Conservation (phyloP, 2,888 invertebrate species). For the Leptogaster cylindrica region DNA sequence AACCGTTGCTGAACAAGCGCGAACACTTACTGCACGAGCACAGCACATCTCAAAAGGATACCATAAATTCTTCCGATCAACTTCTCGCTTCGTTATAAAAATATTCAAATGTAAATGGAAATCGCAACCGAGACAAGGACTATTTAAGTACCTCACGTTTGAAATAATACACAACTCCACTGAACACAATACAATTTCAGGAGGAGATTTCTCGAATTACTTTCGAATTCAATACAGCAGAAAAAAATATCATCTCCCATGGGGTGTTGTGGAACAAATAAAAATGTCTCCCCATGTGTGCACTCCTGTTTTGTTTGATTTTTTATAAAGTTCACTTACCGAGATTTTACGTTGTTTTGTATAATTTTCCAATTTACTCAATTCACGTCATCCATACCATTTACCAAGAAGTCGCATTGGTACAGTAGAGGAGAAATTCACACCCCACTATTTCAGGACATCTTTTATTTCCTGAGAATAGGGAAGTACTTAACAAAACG, state of each 20-base stretch:
- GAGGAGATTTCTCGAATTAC: slow-evolving; percentile 8
- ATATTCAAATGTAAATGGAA: slow-evolving; percentile 35
- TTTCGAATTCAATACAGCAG: slow-evolving; percentile 13
- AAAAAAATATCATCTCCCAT: slow-evolving; percentile 15
- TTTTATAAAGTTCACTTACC: slow-evolving; percentile 41
- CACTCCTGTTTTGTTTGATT: slow-evolving; percentile 1
- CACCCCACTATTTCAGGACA: slow-evolving; percentile 12
- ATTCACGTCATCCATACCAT: slow-evolving; percentile 25
- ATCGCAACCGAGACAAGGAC: neutral
- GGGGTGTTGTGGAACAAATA: slow-evolving; percentile 22
- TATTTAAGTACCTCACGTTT: slow-evolving; percentile 9
- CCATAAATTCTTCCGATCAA: slow-evolving; percentile 17
- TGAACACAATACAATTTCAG: neutral
- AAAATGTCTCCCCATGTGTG: slow-evolving; percentile 30
- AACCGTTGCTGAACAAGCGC: too few relatives aligned
- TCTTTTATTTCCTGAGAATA: neutral
- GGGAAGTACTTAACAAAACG: slow-evolving; percentile 40
- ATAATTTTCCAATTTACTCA: slow-evolving; percentile 41
- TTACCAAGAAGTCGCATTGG: neutral
- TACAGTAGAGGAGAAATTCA: slow-evolving; percentile 12
- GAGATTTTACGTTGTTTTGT: slow-evolving; percentile 39
- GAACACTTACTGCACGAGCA: too few relatives aligned
- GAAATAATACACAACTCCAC: slow-evolving; percentile 18
- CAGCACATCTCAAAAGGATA: too few relatives aligned
- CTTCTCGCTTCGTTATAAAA: slow-evolving; percentile 20